These are phyloP conservation scores for Myoxocephalus aenaeus DNA, from an alignment of 2,797 vertebrate genomes.

Conservation along the genomic window DNA sequence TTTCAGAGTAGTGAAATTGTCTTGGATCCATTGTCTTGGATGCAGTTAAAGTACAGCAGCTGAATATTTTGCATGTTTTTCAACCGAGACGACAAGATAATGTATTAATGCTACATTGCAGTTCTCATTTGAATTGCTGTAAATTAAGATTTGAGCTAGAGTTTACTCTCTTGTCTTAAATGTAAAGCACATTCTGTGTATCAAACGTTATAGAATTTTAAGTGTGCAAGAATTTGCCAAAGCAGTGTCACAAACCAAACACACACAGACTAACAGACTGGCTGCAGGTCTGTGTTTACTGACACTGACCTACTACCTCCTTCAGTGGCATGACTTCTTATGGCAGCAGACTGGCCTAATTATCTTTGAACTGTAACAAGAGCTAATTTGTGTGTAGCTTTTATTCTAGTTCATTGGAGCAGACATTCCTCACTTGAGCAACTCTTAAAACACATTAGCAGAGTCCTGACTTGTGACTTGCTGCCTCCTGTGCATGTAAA, in stretches of 20 bases:
- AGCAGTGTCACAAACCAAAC: too few species aligned
- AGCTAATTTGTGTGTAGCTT: background rate
- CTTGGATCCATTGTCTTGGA: background rate
- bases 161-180: background rate
- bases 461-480: background rate
- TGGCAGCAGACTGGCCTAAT: background rate
- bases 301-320: conserved; percentile 8
- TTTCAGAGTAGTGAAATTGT: background rate
- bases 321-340: background rate
- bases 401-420: background rate
- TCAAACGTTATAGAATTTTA: background rate
- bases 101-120: background rate
- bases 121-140: background rate
- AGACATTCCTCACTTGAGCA: background rate
- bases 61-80: conserved; percentile 3
- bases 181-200: background rate
- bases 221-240: background rate
- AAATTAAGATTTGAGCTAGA: conserved; percentile 13
- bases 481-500: background rate
- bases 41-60: background rate
- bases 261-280: background rate
- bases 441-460: too few species aligned
- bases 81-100: background rate
- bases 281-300: conserved; percentile 16
- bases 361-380: background rate